Percentiles rank a stretch among this genome's conserved stretches.
Conservation (phyloP, 2,888 invertebrate genomes). For the Synergus laeviventris region DNA sequence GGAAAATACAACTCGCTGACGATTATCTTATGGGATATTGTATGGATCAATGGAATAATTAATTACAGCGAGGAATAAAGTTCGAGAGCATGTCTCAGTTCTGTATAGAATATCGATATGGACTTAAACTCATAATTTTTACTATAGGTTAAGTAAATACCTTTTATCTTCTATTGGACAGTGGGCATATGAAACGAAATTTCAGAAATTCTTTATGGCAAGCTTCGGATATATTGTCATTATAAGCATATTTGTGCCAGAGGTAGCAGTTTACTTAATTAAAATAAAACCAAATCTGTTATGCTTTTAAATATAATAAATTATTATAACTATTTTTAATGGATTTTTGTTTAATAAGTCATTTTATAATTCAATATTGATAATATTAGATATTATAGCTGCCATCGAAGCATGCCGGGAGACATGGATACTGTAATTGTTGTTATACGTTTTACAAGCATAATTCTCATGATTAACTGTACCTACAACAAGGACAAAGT, state of each 20-base stretch:
- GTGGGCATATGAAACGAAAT: conserved; percentile 4
- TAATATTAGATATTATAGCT: neutral
- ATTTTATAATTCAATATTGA: neutral
- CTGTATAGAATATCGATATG: neutral
- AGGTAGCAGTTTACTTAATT: neutral
- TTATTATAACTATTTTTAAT: neutral
- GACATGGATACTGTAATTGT: neutral
- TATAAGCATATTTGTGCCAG: neutral
- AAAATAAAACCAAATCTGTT: neutral
- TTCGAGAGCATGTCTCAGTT: neutral
- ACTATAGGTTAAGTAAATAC: neutral
- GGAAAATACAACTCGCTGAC: neutral
- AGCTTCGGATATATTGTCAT: neutral
- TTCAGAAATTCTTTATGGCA: neutral
- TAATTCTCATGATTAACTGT: neutral
- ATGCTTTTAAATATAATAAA: too few relatives aligned
- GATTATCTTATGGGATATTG: neutral
- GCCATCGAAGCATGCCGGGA: neutral
- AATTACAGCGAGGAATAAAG: neutral
- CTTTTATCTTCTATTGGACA: neutral
- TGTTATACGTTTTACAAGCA: neutral
- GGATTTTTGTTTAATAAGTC: neutral
- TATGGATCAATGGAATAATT: neutral
- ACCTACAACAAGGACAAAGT: conserved; percentile 10
- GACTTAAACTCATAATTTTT: neutral